phyloP scores from a whole-genome alignment of 2,888 invertebrate genomes.

The Drosophila suboccidentalis region DNA sequence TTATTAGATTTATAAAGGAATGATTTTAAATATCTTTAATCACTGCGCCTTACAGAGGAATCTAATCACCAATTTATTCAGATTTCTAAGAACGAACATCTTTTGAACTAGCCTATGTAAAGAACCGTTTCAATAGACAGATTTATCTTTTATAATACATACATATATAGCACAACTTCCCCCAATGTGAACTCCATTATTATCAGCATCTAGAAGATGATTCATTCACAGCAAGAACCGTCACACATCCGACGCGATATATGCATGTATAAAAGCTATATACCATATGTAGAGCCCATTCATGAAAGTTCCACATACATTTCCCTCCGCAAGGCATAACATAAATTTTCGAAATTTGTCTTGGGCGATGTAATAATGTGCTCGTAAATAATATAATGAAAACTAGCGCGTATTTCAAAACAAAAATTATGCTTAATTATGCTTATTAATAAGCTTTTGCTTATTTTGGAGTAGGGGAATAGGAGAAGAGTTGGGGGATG shows the following conservation, averaged over 20 bases:
- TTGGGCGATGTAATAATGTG: conserved; percentile 56
- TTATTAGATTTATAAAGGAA: no score
- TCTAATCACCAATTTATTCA: neutral
- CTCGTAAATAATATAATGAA: conserved; percentile 65
- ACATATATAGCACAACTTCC: conserved; percentile 1
- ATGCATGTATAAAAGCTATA: conserved; percentile 14
- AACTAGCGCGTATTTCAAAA: conserved; percentile 64
- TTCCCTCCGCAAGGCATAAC: conserved; percentile 12
- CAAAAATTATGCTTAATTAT: conserved; percentile 73
- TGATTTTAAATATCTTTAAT: no score
- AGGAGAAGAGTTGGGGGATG: conserved; percentile 3
- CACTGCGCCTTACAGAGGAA: neutral
- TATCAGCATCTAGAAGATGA: conserved; percentile 40
- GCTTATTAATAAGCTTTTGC: conserved; percentile 67
- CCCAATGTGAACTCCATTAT: conserved; percentile 5
- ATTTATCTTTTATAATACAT: conserved; percentile 8
- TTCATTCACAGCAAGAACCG: conserved; percentile 26
- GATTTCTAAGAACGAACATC: neutral
- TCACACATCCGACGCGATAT: conserved; percentile 37
- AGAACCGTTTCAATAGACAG: neutral
- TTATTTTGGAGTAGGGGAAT: conserved; percentile 8
- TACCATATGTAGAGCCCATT: conserved; percentile 32
- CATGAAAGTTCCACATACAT: conserved; percentile 19
- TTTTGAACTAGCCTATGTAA: neutral
- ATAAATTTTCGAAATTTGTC: conserved; percentile 69